Percentiles rank a stretch among this genome's conserved stretches.
Conservation (phyloP, 64 coral and sea anemone species). For the Acropora yongei region DNA sequence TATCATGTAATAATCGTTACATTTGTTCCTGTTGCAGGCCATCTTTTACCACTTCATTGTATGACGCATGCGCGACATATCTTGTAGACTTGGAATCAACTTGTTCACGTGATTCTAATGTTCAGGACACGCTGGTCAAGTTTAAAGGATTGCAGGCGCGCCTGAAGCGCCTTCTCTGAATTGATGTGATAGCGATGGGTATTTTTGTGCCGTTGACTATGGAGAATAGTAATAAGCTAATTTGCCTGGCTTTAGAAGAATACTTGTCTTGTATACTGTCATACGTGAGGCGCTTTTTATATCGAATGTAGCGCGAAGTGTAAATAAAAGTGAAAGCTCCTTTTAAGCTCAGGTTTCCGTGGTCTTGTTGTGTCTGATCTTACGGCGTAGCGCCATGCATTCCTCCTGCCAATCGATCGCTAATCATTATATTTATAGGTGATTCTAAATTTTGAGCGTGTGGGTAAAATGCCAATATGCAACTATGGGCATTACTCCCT, state of each 20-base stretch:
- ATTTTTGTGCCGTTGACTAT: background rate
- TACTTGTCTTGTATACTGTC: too few relatives aligned
- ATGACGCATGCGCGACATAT: slow-evolving; percentile 97
- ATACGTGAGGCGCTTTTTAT: too few relatives aligned
- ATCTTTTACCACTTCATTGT: slow-evolving; percentile 84
- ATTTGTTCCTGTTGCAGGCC: slow-evolving; percentile 50
- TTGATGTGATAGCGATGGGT: background rate
- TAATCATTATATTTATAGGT: too few relatives aligned
- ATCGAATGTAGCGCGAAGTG: background rate
- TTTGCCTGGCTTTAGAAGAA: too few relatives aligned
- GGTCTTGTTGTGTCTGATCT: background rate
- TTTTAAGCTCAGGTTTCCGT: background rate
- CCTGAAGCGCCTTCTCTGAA: slow-evolving; percentile 72
- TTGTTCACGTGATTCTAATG: slow-evolving; percentile 88
- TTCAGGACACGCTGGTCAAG: slow-evolving; percentile 80
- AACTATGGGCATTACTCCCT: too few relatives aligned
- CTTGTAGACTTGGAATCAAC: slow-evolving; percentile 95
- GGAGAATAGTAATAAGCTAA: background rate
- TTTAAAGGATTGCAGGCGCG: slow-evolving; percentile 86
- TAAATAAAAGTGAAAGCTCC: slow-evolving; percentile 21
- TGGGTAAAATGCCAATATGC: too few relatives aligned
- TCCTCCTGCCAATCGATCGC: too few relatives aligned
- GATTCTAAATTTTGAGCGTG: too few relatives aligned
- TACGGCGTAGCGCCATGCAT: too few relatives aligned
- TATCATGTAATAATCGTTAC: too few relatives aligned